A percentile compares a stretch with the other conserved stretches of the same genome.
These are phyloP conservation scores for Diplodus puntazzo DNA, from an alignment of 2,797 vertebrate genomes.

Conservation along the genomic window DNA sequence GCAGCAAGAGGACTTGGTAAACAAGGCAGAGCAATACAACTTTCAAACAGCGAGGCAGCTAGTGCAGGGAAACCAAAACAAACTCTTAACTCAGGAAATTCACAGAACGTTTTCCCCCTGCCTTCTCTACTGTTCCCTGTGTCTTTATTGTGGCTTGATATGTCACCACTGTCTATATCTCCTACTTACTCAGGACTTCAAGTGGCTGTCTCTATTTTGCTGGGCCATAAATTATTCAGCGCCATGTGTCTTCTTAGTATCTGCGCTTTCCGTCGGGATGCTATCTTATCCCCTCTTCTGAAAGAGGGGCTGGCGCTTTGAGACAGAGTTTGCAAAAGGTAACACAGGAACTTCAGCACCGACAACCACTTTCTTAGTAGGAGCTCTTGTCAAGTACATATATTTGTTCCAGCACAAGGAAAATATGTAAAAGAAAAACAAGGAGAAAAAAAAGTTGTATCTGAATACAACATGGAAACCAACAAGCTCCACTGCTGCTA, in stretches of 20 bases:
- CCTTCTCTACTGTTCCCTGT: slow-evolving; percentile 81
- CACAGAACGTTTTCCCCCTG: slow-evolving; percentile 78
- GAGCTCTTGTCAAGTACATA: slow-evolving; percentile 88
- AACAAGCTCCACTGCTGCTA: slow-evolving; percentile 83
- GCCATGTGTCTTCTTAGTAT: slow-evolving; percentile 86
- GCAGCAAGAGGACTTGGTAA: slow-evolving; percentile 87
- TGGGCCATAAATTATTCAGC: slow-evolving; percentile 89
- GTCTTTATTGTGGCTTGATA: slow-evolving; percentile 90
- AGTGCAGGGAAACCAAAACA: slow-evolving; percentile 85
- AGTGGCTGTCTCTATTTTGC: slow-evolving; percentile 89
- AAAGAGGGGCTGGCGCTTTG: slow-evolving; percentile 87
- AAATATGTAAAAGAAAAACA: slow-evolving; percentile 85
- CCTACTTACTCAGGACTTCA: slow-evolving; percentile 89
- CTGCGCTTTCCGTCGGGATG: slow-evolving; percentile 85
- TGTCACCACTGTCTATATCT: slow-evolving; percentile 89
- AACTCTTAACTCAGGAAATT: slow-evolving; percentile 86
- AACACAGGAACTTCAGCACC: slow-evolving; percentile 88
- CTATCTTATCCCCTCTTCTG: slow-evolving; percentile 86
- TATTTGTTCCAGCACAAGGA: slow-evolving; percentile 86
- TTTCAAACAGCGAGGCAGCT: slow-evolving; percentile 85
- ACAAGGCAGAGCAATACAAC: slow-evolving; percentile 86
- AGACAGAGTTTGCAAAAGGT: slow-evolving; percentile 90
- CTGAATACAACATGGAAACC: slow-evolving; percentile 86
- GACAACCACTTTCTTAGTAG: slow-evolving; percentile 89
- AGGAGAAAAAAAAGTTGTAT: slow-evolving; percentile 80